phyloP scores from a whole-genome alignment of 2,888 invertebrate species.

The Lamellibrachia columna region DNA sequence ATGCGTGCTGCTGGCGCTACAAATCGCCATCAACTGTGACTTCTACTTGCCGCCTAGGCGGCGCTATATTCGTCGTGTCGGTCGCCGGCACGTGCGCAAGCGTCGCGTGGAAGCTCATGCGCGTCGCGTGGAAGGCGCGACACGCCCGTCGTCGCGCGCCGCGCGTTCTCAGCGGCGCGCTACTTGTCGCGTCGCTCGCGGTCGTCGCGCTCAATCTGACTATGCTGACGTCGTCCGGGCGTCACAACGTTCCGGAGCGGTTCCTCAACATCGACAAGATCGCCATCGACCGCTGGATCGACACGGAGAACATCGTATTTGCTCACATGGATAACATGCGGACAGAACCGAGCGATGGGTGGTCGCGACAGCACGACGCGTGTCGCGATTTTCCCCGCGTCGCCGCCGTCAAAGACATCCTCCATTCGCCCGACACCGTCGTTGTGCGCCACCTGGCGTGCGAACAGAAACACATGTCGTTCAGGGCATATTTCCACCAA shows the following conservation, averaged over 20 bases:
- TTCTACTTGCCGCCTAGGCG: not conserved
- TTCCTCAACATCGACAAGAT: not conserved
- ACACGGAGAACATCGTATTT: not conserved
- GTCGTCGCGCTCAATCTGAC: not conserved
- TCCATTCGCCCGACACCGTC: not conserved
- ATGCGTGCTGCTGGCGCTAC: not conserved
- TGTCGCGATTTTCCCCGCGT: not conserved
- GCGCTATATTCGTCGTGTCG: not conserved
- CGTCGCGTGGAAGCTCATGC: not conserved
- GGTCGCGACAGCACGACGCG: not conserved
- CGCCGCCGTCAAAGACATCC: not conserved
- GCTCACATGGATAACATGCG: not conserved
- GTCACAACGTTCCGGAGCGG: not conserved
- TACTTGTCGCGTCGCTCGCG: not conserved
- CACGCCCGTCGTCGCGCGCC: not conserved
- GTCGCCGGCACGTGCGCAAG: slow-evolving; percentile 3
- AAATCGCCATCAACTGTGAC: not conserved
- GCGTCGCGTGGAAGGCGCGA: not conserved
- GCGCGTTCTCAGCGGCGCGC: not conserved
- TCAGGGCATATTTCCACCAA: not conserved
- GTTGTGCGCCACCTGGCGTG: not conserved
- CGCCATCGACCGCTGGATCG: slow-evolving; percentile 4
- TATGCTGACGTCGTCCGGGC: not conserved
- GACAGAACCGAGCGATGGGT: not conserved
- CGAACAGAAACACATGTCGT: not conserved